Evolutionary conservation across 2,888 invertebrate species (phyloP).

Genomic region (Sarcophaga caerulescens): DNA sequence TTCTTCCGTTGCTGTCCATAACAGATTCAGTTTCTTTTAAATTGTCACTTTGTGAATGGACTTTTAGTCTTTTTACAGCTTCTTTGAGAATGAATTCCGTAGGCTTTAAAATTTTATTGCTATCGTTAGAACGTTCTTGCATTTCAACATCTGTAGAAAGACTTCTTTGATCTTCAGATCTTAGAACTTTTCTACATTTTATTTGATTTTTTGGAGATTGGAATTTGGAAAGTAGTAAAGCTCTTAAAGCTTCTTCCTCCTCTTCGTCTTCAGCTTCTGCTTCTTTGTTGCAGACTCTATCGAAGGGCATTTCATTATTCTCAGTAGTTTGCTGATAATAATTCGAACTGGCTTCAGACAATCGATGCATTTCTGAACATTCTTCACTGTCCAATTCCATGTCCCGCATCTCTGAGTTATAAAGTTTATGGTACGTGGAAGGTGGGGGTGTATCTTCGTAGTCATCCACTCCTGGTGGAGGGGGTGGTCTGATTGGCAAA

Average conservation of each 20-base stretch:
- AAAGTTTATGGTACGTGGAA: conserved; percentile 8
- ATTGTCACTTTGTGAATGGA: conserved; percentile 43
- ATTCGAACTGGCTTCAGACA: not conserved
- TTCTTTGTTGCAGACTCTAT: not conserved
- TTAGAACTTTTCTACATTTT: conserved; percentile 50
- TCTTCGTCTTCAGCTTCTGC: conserved; percentile 72
- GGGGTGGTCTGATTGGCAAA: conserved; percentile 61
- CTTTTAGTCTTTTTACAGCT: conserved; percentile 77
- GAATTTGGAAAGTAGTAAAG: conserved; percentile 76
- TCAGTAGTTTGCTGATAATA: not conserved
- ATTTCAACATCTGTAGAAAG: not conserved
- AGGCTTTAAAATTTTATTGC: conserved; percentile 59
- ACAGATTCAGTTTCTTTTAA: conserved; percentile 7
- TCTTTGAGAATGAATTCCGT: conserved; percentile 77
- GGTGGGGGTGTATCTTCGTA: conserved; percentile 54
- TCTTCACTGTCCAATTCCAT: conserved; percentile 60
- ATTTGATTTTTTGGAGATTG: conserved; percentile 70
- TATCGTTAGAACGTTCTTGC: not conserved
- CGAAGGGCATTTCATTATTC: not conserved
- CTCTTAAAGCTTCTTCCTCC: conserved; percentile 78
- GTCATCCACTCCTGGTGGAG: conserved; percentile 61
- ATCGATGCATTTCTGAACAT: not conserved
- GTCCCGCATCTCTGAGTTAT: conserved; percentile 37
- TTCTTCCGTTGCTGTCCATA: not conserved
- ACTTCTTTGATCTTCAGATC: not conserved